Evolutionary conservation across 2,888 invertebrate genomes (phyloP).

Genomic region (Meteorus cinctellus): DNA sequence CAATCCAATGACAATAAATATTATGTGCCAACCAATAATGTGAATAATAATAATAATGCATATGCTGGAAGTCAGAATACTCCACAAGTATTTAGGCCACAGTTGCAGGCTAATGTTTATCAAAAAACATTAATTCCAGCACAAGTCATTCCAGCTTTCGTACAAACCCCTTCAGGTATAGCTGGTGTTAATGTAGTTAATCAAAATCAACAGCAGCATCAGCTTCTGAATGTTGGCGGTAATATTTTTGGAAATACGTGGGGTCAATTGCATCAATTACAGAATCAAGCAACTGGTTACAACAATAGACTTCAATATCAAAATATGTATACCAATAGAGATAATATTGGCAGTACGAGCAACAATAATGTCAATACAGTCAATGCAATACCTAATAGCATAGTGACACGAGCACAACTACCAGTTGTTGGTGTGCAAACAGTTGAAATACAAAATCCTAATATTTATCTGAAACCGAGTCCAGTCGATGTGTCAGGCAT

Average conservation of each 20-base stretch:
- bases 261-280: slow-evolving; percentile 62
- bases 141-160: slow-evolving; percentile 60
- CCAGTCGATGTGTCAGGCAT: slow-evolving; percentile 57
- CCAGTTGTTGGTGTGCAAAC: slow-evolving; percentile 65
- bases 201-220: slow-evolving; percentile 54
- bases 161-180: slow-evolving; percentile 56
- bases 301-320: slow-evolving; percentile 43
- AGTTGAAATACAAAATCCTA: slow-evolving; percentile 69
- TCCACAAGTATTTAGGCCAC: slow-evolving; percentile 51
- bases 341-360: slow-evolving; percentile 61
- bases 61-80: slow-evolving; percentile 44
- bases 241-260: slow-evolving; percentile 61
- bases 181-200: slow-evolving; percentile 51
- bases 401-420: slow-evolving; percentile 60
- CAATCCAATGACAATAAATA: slow-evolving; percentile 28
- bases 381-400: slow-evolving; percentile 50
- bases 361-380: slow-evolving; percentile 55
- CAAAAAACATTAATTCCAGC: slow-evolving; percentile 55
- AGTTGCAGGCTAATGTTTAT: slow-evolving; percentile 51
- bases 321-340: slow-evolving; percentile 48
- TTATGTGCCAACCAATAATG: slow-evolving; percentile 19
- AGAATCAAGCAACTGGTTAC: slow-evolving; percentile 42
- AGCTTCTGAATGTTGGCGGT: slow-evolving; percentile 59
- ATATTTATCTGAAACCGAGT: slow-evolving; percentile 61
- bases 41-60: slow-evolving; percentile 18